Base-by-base conservation (phyloP, 2,113 vertebrate species). In the Acanthisitta chloris region DNA sequence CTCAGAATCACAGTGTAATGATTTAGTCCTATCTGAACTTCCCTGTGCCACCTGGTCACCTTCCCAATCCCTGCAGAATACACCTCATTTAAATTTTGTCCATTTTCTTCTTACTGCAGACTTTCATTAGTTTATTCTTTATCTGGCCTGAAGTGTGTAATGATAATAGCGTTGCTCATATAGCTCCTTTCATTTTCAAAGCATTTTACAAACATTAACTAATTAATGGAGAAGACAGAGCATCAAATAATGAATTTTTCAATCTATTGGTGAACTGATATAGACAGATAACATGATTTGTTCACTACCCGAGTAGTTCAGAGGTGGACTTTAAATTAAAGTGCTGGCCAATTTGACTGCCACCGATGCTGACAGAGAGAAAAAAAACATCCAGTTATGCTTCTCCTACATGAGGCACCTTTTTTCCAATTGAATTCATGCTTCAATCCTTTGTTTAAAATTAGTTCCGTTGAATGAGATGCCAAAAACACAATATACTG, bases 141-240 rank as follows among this genome's bases (percentile, higher is more conserved):
- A 92, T 94, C 91, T 91, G 57, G 69, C 48, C 89, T 84, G 65
- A 84, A 90, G 61, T 87, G 77, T 78, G 55, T 71, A 77, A 93
- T 33, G 77, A 72, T 92, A 82, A 96, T 77, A 31, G 48, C 42
- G 8, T 88, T 92, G 55, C 87, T 94, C 82, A 90, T 81, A 70
- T 34, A 92, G 69, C 31, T 82, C 29, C 66, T 90, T 91, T 86
- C 74, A 71, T 83, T 95, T 91, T 86, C 57, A 87, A 94, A 95
- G 40, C 69, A 71, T 83, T 95, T 96, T 88, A 86, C 72, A 92
- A 97, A 93, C 87, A 90, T 94, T 92, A 92, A 40, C 82, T 92
- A 94, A 97, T 96, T 97, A 94, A 97, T 94, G 77, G 84, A 88
- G 84, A 88, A 95, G 34, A 42, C 65, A 92, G 43, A 86, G 15